phyloP scores from a whole-genome alignment of 2,888 invertebrate species.

The Sympetrum striolatum region DNA sequence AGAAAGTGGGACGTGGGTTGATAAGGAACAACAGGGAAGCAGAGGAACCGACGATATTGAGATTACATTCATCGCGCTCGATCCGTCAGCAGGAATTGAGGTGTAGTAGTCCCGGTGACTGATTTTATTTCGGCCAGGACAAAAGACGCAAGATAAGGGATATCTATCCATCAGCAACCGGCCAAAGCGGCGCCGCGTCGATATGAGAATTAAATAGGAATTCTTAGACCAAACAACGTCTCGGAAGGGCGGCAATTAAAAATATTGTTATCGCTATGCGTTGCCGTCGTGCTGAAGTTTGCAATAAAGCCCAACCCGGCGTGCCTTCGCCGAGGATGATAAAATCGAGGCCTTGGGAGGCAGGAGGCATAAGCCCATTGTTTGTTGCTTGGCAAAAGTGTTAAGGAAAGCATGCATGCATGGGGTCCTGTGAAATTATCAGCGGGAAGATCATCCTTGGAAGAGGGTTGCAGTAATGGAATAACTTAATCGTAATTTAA shows the following conservation, averaged over 20 bases:
- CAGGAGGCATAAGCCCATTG: not conserved
- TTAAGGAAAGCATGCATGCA: not conserved
- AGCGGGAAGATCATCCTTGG: not conserved
- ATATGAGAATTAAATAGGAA: not conserved
- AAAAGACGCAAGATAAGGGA: not conserved
- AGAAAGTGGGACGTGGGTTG: not conserved
- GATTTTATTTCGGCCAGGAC: not conserved
- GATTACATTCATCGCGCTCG: not conserved
- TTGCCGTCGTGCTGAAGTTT: not conserved
- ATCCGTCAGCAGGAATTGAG: not conserved
- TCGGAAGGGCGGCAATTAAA: not conserved
- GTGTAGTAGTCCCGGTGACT: not conserved
- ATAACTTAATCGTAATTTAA: not conserved
- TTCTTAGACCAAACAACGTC: not conserved
- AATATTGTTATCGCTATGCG: not conserved
- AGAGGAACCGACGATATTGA: not conserved
- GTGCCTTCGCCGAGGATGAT: not conserved
- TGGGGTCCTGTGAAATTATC: not conserved
- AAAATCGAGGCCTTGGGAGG: not conserved
- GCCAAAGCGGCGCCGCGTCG: not conserved
- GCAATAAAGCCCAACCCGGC: not conserved
- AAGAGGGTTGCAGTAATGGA: not conserved
- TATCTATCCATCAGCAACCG: not conserved
- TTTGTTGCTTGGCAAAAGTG: not conserved
- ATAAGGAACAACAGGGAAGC: not conserved